Percentiles rank a stretch among this genome's conserved stretches.
These are phyloP conservation scores for mouse (Mus musculus) DNA, from an alignment of 2,113 vertebrate species.

Conservation along the genomic window GRCm39 chrX:129999001-129999500, in stretches of 20 bases:
- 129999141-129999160: conserved; percentile 21
- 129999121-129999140: neutral
- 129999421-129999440: neutral
- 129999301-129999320: neutral
- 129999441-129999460: too few relatives aligned
- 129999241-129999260: neutral
- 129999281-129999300: neutral
- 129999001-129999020: neutral
- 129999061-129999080: neutral
- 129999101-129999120: conserved; percentile 23
- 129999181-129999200: neutral
- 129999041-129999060: neutral
- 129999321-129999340: neutral
- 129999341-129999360: neutral
- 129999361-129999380: neutral
- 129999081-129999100: conserved; percentile 17
- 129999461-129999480: neutral
- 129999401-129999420: neutral
- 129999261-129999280: neutral
- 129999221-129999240: neutral
- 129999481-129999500: neutral
- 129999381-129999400: neutral
- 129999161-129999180: neutral
- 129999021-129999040: conserved; percentile 27
- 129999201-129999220: neutral